Conservation (phyloP, 2,113 vertebrate species). For the Mus musculus region GRCm39 chr1:124576501-124577000, state of each 20-base stretch:
- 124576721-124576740: neutral
- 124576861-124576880: neutral
- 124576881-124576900: neutral
- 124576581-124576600: neutral
- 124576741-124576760: neutral
- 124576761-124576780: neutral
- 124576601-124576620: neutral
- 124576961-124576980: too few species aligned
- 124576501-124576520: neutral
- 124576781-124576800: neutral
- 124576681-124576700: neutral
- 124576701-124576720: neutral
- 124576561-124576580: neutral
- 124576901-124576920: neutral
- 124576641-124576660: neutral
- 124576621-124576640: neutral
- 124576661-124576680: slow-evolving; percentile 38
- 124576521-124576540: neutral
- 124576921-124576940: neutral
- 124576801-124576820: neutral
- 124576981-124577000: neutral
- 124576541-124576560: neutral
- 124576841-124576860: neutral
- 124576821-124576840: neutral
- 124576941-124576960: too few species aligned